Evolutionary conservation across 2,888 invertebrate species (phyloP).

Genomic region (Pteria penguin): DNA sequence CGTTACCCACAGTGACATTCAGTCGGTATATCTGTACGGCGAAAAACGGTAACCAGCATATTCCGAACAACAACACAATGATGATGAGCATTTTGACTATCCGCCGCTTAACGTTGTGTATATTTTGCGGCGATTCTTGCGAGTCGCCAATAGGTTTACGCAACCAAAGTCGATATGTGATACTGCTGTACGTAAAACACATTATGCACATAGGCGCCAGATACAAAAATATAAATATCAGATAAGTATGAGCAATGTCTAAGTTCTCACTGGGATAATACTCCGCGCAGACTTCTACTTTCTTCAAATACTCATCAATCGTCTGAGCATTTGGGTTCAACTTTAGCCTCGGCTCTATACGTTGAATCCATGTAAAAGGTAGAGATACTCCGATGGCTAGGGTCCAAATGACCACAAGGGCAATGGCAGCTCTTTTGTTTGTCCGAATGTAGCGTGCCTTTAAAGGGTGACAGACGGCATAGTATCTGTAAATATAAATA

Average conservation of each 20-base stretch:
- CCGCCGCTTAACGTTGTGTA: conserved; percentile 60
- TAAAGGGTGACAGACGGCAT: conserved; percentile 69
- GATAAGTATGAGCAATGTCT: conserved; percentile 56
- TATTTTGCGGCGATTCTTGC: conserved; percentile 47
- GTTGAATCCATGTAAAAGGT: conserved; percentile 65
- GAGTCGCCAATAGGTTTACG: conserved; percentile 67
- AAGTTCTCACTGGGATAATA: conserved; percentile 50
- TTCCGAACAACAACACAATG: conserved; percentile 66
- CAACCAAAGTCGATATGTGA: conserved; percentile 65
- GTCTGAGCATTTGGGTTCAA: conserved; percentile 38
- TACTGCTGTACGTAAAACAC: conserved; percentile 65
- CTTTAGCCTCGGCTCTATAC: conserved; percentile 53
- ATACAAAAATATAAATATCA: conserved; percentile 63
- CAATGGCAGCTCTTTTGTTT: conserved; percentile 55
- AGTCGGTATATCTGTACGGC: conserved; percentile 59
- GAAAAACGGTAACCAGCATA: conserved; percentile 74
- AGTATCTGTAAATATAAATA: conserved; percentile 58
- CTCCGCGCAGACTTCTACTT: conserved; percentile 63
- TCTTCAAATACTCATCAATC: conserved; percentile 27
- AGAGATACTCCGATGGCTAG: conserved; percentile 55
- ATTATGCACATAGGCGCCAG: conserved; percentile 63
- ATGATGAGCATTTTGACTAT: conserved; percentile 69
- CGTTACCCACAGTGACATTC: conserved; percentile 27
- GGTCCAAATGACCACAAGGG: conserved; percentile 60
- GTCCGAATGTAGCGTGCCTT: conserved; percentile 60